A percentile compares a stretch with the other conserved stretches of the same genome.
These are phyloP conservation scores for Cliona cf. orientalis DNA, from an alignment of 37 sponge, comb jelly and placozoan species.

Conservation along the genomic window DNA sequence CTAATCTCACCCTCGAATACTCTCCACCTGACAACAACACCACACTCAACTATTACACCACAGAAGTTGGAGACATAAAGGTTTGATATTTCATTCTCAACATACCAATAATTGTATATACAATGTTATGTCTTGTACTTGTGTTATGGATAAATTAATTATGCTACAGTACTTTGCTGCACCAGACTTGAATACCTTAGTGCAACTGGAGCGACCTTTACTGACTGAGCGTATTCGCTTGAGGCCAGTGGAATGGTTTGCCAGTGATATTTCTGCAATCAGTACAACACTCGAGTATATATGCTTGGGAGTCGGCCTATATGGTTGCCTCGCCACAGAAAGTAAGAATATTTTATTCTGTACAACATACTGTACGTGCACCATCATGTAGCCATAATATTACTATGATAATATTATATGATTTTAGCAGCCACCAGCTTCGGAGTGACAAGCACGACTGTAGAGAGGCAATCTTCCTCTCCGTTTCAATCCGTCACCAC, in stretches of 20 bases:
- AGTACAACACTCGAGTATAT: neutral
- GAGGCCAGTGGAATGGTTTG: neutral
- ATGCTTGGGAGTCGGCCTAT: conserved; percentile 1
- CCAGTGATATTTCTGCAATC: neutral
- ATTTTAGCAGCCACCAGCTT: no score
- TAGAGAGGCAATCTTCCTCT: no score
- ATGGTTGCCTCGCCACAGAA: conserved; percentile 1
- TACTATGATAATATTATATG: no score
- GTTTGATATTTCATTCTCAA: neutral
- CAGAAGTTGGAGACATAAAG: neutral
- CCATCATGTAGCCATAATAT: no score
- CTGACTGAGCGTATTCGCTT: neutral
- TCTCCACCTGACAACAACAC: neutral
- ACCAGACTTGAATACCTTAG: neutral
- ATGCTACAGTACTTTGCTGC: neutral
- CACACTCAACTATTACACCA: neutral
- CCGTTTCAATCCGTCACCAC: no score
- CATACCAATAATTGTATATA: no score
- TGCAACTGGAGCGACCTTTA: neutral
- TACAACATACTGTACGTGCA: no score
- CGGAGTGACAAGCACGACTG: no score
- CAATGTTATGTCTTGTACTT: no score
- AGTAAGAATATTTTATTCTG: neutral
- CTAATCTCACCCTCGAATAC: neutral
- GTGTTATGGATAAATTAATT: no score